phyloP scores from a whole-genome alignment of 2,888 invertebrate genomes.

The Monoplex corrugatus region DNA sequence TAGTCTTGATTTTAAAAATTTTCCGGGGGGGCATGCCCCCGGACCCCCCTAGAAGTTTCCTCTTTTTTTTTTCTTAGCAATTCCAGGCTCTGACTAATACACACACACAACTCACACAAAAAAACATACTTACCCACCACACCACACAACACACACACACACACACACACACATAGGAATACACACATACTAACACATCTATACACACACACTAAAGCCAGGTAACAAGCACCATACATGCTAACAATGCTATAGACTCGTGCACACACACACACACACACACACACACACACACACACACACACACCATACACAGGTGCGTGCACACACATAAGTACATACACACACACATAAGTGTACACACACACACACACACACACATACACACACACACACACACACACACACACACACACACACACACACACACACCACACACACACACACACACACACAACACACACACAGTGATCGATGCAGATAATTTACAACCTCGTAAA shows the following conservation, averaged over 20 bases:
- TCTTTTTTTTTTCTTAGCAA: too few relatives aligned
- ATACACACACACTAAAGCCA: conserved; percentile 3
- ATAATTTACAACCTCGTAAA: too few relatives aligned
- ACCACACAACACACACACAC: neutral
- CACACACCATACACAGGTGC: neutral
- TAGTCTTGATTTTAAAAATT: too few relatives aligned
- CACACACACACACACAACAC: too few relatives aligned
- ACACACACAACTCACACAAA: conserved; percentile 8
- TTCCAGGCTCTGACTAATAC: neutral
- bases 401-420: neutral
- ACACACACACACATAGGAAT: neutral
- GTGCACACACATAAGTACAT: neutral
- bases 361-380: neutral
- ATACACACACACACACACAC: neutral
- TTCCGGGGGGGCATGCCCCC: neutral
- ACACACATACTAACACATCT: neutral
- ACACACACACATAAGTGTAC: neutral
- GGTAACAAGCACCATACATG: neutral
- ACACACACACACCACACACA: neutral
- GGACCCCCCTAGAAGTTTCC: too few relatives aligned
- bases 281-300: neutral
- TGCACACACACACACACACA: conserved; percentile 1
- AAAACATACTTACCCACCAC: neutral
- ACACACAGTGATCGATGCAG: too few relatives aligned
- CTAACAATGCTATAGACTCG: neutral